Conservation (phyloP, 2,888 invertebrate species). For the Nephrotoma flavescens region DNA sequence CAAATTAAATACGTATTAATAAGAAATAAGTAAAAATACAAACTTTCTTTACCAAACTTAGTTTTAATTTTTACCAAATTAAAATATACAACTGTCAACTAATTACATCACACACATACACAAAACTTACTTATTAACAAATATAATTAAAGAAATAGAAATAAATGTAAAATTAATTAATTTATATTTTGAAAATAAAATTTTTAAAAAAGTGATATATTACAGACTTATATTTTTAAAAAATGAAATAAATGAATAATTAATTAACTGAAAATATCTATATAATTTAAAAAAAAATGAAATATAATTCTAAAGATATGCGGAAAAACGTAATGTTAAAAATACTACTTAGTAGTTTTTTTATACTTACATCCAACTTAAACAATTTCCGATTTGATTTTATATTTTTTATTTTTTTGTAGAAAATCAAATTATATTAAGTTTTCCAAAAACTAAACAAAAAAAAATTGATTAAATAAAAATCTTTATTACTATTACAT, state of each 20-base stretch:
- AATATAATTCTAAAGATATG: background rate
- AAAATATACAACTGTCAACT: background rate
- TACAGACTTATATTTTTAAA: background rate
- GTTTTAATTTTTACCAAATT: background rate
- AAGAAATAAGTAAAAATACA: background rate
- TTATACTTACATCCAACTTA: background rate
- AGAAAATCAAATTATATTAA: background rate
- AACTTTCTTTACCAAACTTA: background rate
- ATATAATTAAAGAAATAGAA: background rate
- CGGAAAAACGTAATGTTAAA: background rate
- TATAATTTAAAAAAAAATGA: background rate
- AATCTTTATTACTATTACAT: background rate
- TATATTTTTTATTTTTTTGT: background rate
- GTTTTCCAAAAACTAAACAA: background rate
- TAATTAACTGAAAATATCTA: background rate
- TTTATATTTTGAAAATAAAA: background rate
- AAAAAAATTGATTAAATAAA: background rate
- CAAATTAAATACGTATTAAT: background rate
- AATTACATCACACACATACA: background rate
- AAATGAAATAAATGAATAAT: background rate
- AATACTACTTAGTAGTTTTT: background rate
- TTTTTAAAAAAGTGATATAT: background rate
- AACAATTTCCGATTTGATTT: background rate
- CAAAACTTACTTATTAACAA: background rate
- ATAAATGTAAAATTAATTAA: background rate